phyloP scores from a whole-genome alignment of 1,140 invertebrate genomes.

The Zaprionus lachaisei region DNA sequence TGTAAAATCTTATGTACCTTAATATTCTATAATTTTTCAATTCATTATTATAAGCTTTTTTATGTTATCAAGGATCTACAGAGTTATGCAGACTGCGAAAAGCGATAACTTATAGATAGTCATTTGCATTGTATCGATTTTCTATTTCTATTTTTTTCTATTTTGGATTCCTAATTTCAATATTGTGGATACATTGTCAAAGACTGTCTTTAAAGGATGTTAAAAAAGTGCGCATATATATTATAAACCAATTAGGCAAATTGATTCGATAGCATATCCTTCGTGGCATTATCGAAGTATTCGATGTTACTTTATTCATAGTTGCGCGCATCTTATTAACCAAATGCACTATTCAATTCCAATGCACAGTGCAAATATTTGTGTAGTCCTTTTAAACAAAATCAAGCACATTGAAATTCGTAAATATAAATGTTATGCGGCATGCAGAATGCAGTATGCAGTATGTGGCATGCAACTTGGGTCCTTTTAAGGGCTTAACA shows the following conservation, averaged over 20 bases:
- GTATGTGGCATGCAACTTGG: conserved; percentile 16
- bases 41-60: no score
- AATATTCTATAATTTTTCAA: no score
- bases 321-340: conserved; percentile 11
- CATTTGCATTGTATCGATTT: no score
- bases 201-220: background rate
- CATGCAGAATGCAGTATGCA: conserved; percentile 7
- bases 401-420: conserved; percentile 16
- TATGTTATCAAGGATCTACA: no score
- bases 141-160: no score
- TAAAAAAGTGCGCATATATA: background rate
- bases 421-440: conserved; percentile 9
- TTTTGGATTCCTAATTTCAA: no score
- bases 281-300: background rate
- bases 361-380: conserved; percentile 4
- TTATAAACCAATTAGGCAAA: background rate
- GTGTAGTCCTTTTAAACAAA: conserved; percentile 23
- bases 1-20: no score
- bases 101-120: no score
- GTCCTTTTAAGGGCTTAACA: conserved; percentile 70
- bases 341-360: conserved; percentile 15
- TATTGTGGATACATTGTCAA: background rate
- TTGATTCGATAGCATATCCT: background rate
- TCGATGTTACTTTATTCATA: background rate
- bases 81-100: no score